Base-by-base conservation (phyloP, 35 echinoderm and acorn worm species). In the Eucidaris tribuloides region DNA sequence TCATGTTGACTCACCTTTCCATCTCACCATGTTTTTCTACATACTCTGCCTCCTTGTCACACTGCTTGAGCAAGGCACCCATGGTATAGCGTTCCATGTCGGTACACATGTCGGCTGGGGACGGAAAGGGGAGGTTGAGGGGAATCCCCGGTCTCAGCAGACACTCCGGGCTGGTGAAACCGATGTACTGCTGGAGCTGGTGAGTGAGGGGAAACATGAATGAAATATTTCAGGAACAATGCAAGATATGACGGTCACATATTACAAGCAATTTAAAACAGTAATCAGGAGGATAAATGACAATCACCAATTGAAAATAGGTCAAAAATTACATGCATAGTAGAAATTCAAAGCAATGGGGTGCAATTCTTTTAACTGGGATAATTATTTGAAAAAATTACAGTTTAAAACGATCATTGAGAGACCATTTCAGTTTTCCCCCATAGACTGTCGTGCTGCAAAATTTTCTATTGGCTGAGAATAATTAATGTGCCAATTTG, bases 111-210 rank as follows among this genome's bases (percentile, higher is more conserved):
- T 99, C 91, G 30, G 65, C 84, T 18, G 96, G 96, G 54, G 89
- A 77, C 39, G 91, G 90, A 32, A 87, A 89, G 32, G 91, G 86
- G 15, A 99, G 46, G 42, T 99, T 99, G 19, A 99, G 87, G 35
- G 91, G 87, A 32, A 87, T 79, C 31, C 96, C 96, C 2, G 96
- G 96, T 50, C 82, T 65, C 39, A 93, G 82, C 40, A 99, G 39
- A 80, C 91, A 93, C 74, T 99, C 96, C 3, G 87, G 91, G 44
- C 96, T 93, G 43, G 96, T 99, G 84, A 90, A 92, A n/a, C 96
- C 96, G 29, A 99, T 89, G 57, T 82, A 99, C 46, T 99, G 96
- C 31, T 89, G 65, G 19, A 99, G 87, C 96, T 99, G 56, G 24
- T 74, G 65, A 82, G 28, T 30, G 65, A 30, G 30, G 70, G 62